These are phyloP conservation scores for Rhagophthalmus giganteus DNA, from an alignment of 2,888 invertebrate genomes.

Conservation along the genomic window DNA sequence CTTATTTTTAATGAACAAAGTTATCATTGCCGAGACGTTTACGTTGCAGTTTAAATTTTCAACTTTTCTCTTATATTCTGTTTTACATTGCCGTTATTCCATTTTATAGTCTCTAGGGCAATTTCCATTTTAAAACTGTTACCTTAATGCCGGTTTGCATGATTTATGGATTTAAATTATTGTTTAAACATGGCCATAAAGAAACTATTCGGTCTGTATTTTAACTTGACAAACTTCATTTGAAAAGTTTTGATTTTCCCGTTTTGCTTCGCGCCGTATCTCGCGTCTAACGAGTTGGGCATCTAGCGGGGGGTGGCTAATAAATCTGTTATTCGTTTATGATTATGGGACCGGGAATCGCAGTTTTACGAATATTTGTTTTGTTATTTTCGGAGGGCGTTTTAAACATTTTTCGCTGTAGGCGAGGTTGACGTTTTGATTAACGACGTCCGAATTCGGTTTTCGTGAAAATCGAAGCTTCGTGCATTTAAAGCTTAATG, in stretches of 20 bases:
- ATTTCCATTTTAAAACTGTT: slow-evolving; percentile 23
- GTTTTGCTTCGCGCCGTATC: neutral
- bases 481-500: too few species aligned
- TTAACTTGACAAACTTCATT: neutral
- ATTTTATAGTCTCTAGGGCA: slow-evolving; percentile 9
- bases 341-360: neutral
- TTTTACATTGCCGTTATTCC: slow-evolving; percentile 19
- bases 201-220: slow-evolving; percentile 1
- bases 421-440: too few species aligned
- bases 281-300: neutral
- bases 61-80: slow-evolving; percentile 12
- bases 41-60: slow-evolving; percentile 9
- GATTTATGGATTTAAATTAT: slow-evolving; percentile 26
- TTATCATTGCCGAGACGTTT: slow-evolving; percentile 13
- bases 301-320: neutral
- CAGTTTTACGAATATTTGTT: neutral
- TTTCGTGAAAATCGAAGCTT: too few species aligned
- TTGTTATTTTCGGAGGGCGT: neutral
- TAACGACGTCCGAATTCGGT: too few species aligned
- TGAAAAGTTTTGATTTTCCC: neutral
- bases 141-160: slow-evolving; percentile 15
- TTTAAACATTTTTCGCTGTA: too few species aligned
- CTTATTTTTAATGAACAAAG: slow-evolving; percentile 14
- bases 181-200: slow-evolving; percentile 7
- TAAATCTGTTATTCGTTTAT: neutral